phyloP scores from a whole-genome alignment of 2,113 vertebrate species.

The Camelus bactrianus region DNA sequence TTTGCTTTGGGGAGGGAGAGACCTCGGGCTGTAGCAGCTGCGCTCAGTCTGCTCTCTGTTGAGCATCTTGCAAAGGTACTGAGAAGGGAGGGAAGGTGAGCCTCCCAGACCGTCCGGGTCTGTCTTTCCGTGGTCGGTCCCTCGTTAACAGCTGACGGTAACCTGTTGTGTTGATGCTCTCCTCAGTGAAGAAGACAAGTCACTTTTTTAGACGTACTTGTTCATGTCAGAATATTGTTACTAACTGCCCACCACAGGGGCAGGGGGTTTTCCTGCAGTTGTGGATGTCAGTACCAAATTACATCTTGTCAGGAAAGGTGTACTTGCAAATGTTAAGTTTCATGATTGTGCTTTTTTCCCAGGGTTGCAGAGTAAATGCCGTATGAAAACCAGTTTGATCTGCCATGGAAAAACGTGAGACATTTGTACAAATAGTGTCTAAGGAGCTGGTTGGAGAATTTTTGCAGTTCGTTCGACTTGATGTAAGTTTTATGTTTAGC shows the following conservation, averaged over 20 bases:
- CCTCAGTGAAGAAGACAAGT: neutral
- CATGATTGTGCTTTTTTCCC: conserved; percentile 25
- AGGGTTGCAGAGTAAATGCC: conserved; percentile 44
- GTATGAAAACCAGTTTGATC: neutral
- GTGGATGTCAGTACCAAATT: neutral
- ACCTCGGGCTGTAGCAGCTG: neutral
- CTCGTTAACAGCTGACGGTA: neutral
- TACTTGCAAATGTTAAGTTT: neutral
- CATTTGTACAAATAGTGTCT: conserved; percentile 89
- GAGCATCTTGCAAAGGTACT: neutral
- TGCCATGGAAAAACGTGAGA: conserved; percentile 90
- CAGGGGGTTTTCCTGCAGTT: neutral
- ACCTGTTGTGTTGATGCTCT: neutral
- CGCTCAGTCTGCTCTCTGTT: neutral
- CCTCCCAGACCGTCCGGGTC: neutral
- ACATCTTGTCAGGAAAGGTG: neutral
- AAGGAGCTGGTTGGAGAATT: conserved; percentile 91
- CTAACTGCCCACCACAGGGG: neutral
- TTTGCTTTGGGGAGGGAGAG: neutral
- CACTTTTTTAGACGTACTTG: neutral
- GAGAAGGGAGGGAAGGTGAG: neutral
- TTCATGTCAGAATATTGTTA: neutral
- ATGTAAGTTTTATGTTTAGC: conserved; percentile 90
- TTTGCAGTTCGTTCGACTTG: conserved; percentile 88
- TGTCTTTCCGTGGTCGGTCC: neutral